A percentile compares a stretch with the other conserved stretches of the same genome.
phyloP scores from a whole-genome alignment of 2,797 vertebrate species.

The Centropyge bicolor region DNA sequence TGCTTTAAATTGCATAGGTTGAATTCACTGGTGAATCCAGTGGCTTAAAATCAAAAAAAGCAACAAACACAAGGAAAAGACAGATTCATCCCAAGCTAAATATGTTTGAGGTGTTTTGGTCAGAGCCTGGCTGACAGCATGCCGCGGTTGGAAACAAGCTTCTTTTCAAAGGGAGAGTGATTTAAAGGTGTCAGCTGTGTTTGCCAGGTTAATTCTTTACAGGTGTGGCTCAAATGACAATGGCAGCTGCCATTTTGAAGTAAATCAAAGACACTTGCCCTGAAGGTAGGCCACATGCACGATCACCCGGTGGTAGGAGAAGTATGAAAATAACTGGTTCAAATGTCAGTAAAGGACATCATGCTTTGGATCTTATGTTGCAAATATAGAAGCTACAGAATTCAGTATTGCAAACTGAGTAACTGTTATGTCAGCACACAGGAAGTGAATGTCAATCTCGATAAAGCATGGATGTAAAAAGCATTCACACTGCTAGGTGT shows the following conservation, averaged over 20 bases:
- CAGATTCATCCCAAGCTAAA: background rate
- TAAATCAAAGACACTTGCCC: conserved; percentile 41
- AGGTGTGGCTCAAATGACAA: conserved; percentile 60
- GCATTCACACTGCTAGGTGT: background rate
- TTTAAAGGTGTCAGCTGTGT: conserved; percentile 51
- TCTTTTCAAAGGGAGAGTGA: background rate
- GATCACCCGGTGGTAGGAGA: background rate
- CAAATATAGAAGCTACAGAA: too few species aligned
- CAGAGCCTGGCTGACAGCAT: background rate
- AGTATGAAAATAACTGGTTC: background rate
- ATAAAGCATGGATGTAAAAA: background rate
- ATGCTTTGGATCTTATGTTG: background rate
- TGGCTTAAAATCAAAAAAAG: conserved; percentile 23
- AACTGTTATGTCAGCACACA: background rate
- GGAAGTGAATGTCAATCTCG: too few species aligned
- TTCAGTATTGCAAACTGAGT: too few species aligned
- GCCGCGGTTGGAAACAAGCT: background rate
- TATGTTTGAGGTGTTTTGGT: background rate
- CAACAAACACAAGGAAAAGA: background rate
- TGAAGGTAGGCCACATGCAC: background rate
- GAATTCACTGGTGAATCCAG: conserved; percentile 9
- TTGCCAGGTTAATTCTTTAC: conserved; percentile 33
- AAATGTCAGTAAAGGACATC: background rate
- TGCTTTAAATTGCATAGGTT: conserved; percentile 20
- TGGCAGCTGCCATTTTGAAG: conserved; percentile 54